Conservation (phyloP, 2,113 vertebrate genomes). For the Monopterus albus region DNA sequence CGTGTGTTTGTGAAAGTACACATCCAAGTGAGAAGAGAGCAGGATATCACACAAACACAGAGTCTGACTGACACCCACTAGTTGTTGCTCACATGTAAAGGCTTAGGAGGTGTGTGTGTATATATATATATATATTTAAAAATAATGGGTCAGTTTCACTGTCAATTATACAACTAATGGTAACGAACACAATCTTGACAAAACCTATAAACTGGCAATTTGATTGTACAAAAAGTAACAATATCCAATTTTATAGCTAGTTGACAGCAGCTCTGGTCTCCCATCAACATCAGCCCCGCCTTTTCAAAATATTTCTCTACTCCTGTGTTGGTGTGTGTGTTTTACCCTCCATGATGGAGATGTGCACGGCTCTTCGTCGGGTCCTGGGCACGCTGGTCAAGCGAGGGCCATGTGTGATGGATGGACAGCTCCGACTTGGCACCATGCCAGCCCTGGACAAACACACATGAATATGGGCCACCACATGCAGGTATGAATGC, state of each 20-base stretch:
- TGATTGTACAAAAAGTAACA: no score
- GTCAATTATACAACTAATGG: no score
- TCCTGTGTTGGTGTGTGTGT: no score
- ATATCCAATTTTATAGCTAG: no score
- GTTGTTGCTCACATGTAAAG: no score
- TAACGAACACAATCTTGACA: no score
- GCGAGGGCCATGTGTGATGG: constrained; percentile 94
- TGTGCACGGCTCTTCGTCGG: constrained; percentile 94
- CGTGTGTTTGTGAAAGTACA: constrained; percentile 3
- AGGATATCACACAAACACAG: background rate
- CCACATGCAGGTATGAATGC: background rate
- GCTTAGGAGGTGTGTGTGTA: no score
- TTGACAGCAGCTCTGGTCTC: no score
- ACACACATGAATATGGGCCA: constrained; percentile 1
- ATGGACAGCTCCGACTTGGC: constrained; percentile 95
- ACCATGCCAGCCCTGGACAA: constrained; percentile 91
- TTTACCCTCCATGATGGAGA: constrained; percentile 99
- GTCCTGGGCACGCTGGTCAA: constrained; percentile 94
- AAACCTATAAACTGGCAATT: no score
- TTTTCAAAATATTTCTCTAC: no score
- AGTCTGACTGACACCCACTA: constrained; percentile 45
- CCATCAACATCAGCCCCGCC: no score
- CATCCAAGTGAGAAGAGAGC: constrained; percentile 2
- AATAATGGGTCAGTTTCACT: background rate
- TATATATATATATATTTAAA: no score